Evolutionary conservation across 2,888 invertebrate species (phyloP), one percentile per base, ranked within the genome.

Genomic region (Nysson spinosus): DNA sequence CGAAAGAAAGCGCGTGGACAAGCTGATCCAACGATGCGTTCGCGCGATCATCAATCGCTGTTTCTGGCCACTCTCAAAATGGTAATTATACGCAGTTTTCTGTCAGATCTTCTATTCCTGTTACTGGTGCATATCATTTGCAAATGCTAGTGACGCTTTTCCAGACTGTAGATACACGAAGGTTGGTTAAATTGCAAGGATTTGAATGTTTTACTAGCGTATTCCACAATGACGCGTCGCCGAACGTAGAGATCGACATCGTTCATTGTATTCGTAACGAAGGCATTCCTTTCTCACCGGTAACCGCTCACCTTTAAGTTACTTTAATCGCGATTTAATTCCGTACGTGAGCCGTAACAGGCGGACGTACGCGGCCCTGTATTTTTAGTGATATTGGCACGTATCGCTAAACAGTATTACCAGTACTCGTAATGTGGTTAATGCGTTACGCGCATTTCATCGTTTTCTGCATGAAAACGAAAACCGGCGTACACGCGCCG

Each of bases 341-440:
- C 56, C 51, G 79, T 77, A 63, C 63, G 9, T 58, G 65, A 70
- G 72, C 67, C 47, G 51, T 26, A 20, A 49, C 47, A 40, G 60
- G 30, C 37, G 22, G 30, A 26, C 58, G 52, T 51, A 34, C 52
- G 40, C 39, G 51, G 40, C 49, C 26, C 43, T 62, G 57, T 79
- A 80, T 80, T 79, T 79, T 80, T 76, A 79, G 76, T 74, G 60
- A 75, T 68, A 75, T 71, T 77, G 69, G 75, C 75, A 75, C 62
- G 71, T 72, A 64, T 49, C 58, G 32, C 52, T 24, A 37, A 62
- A 63, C 44, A 47, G 50, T 51, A 37, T 42, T 57, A 47, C 24
- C 42, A n/a, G n/a, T n/a, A n/a, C n/a, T n/a, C n/a, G n/a, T n/a
- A 17, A 24, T 43, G 34, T 42, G 12, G 46, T 12, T 24, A 9